Evolutionary conservation across 1,140 invertebrate species (phyloP), one percentile per base, ranked within the genome.

Genomic region (Gonioctena quinquepunctata): DNA sequence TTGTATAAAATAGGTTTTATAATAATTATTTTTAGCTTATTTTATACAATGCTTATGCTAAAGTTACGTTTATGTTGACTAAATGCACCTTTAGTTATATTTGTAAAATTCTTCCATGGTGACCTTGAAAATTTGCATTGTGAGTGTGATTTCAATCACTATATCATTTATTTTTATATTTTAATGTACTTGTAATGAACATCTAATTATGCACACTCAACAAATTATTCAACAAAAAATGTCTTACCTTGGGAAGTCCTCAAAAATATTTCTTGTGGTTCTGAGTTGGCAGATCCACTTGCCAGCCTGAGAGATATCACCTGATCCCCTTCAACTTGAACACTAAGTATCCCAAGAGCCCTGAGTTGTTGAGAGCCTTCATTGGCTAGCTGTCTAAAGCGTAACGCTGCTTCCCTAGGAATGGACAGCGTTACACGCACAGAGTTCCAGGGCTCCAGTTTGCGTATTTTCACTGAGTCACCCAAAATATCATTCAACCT

Each of bases 371-470:
- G 86, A 81, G 94, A 94, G 74, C 96, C 94, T 82, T 94, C 92
- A 81, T 94, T 91, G 69, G 96, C 96, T 79, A 99, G 86, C 82
- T 94, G 93, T 78, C 95, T 89, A 79, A 99, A 87, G 76, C 94
- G 89, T 76, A 92, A 84, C 76, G 96, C 96, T 80, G 96, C 96
- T 85, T 97, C 96, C 82, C 92, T 90, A 74, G 96, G 96, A 86
- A 98, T 95, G 80, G 95, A 96, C 87, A 98, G 93, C 84, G 96
- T 98, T 82, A 98, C 95, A 85, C 94, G 91, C 75, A 98, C 96
- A 80, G 95, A 96, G 87, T 98, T 97, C 96, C 96, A 98, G 88
- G 96, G 96, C 89, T 99, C 96, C 86, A 98, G 93, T 89, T 98
- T 94, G 74, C 89, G 89, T 60, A 84, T 83, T 82, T 89, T 86